Percentiles rank a stretch among this genome's conserved stretches.
phyloP scores from a whole-genome alignment of 2,797 vertebrate genomes.

The Spinibarbus caldwelli region DNA sequence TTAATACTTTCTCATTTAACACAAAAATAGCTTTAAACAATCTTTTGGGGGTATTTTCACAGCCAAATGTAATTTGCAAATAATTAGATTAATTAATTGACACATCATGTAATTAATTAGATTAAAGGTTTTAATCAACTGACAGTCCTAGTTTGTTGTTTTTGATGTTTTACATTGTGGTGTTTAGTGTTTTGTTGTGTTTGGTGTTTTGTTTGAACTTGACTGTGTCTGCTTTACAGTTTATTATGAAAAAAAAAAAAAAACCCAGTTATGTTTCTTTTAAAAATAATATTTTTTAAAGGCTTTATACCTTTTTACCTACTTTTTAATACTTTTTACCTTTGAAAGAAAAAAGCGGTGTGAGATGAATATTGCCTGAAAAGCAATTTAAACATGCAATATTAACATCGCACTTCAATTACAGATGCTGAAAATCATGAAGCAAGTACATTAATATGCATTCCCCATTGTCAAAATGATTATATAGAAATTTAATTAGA shows the following conservation, averaged over 20 bases:
- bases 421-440: background rate
- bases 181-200: too few species aligned
- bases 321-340: background rate
- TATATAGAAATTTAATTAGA: background rate
- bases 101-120: too few species aligned
- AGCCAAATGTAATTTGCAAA: too few species aligned
- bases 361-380: background rate
- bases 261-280: background rate
- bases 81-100: too few species aligned
- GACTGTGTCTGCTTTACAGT: background rate
- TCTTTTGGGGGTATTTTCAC: too few species aligned
- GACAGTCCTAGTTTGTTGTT: too few species aligned
- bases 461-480: background rate
- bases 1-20: too few species aligned
- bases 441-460: background rate
- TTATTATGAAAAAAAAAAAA: background rate
- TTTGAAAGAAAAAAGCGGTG: background rate
- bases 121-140: too few species aligned
- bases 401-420: background rate
- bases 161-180: too few species aligned
- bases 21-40: too few species aligned
- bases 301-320: too few species aligned
- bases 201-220: background rate
- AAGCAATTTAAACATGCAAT: background rate
- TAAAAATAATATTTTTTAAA: background rate